Conservation (phyloP, 2,797 vertebrate species). For the Falco columbarius region DNA sequence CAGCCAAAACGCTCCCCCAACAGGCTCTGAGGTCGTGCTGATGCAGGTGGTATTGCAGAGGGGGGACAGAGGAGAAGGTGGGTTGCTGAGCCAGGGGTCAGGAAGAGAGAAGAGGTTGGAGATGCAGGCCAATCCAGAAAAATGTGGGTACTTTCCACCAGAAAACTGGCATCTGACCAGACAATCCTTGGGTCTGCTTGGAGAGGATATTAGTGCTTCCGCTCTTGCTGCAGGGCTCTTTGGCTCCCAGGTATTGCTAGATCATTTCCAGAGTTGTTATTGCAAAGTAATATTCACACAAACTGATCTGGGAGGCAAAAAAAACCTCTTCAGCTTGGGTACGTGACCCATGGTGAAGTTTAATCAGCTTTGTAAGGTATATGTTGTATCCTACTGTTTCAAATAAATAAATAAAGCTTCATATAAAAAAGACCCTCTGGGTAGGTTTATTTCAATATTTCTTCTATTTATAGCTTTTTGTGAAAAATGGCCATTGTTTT, state of each 20-base stretch:
- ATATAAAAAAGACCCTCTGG: neutral
- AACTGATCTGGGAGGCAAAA: neutral
- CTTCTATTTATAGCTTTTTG: conserved; percentile 9
- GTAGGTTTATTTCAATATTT: neutral
- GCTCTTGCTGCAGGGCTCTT: conserved; percentile 5
- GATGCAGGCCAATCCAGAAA: neutral
- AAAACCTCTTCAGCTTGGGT: neutral
- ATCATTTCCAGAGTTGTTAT: conserved; percentile 20
- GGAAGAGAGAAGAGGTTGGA: conserved; percentile 6
- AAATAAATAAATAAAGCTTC: neutral
- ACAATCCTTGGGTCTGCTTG: neutral
- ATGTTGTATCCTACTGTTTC: neutral
- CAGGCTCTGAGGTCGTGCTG: neutral
- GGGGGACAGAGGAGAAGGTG: neutral
- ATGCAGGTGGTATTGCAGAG: neutral
- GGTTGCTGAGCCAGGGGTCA: conserved; percentile 8
- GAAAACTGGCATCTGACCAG: conserved; percentile 15
- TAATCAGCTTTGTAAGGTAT: neutral
- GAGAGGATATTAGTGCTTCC: conserved; percentile 20
- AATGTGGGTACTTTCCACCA: conserved; percentile 59
- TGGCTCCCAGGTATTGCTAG: conserved; percentile 29
- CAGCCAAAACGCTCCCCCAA: neutral
- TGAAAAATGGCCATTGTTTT: neutral
- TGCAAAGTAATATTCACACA: neutral
- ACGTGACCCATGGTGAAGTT: neutral